Conservation (phyloP, 1,140 invertebrate genomes). For the Paraescarpia echinospica region DNA sequence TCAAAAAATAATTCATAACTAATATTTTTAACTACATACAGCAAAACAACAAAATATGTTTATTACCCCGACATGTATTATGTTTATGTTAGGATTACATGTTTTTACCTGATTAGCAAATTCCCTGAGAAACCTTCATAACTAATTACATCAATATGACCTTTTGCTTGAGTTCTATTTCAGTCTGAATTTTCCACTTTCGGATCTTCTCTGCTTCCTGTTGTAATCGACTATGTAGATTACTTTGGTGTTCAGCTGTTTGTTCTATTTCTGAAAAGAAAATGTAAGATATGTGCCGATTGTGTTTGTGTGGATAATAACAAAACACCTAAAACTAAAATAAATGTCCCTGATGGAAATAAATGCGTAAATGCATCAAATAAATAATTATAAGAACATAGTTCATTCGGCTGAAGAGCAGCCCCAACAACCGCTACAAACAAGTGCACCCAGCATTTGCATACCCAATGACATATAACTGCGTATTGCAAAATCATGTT, state of each 20-base stretch:
- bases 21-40: background rate
- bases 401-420: too few species aligned
- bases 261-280: background rate
- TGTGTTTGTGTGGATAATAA: background rate
- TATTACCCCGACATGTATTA: background rate
- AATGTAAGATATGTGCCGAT: background rate
- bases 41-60: background rate
- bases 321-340: background rate
- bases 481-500: too few species aligned
- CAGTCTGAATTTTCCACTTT: constrained; percentile 54
- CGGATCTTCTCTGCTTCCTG: constrained; percentile 53
- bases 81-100: too few species aligned
- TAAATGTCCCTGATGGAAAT: background rate
- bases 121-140: background rate
- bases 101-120: background rate
- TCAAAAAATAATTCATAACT: background rate
- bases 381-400: too few species aligned
- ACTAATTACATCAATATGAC: constrained; percentile 34
- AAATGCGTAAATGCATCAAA: too few species aligned
- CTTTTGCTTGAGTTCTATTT: constrained; percentile 53
- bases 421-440: too few species aligned
- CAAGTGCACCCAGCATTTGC: too few species aligned
- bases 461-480: too few species aligned
- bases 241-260: background rate
- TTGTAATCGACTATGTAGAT: constrained; percentile 47